A percentile compares a stretch with the other conserved stretches of the same genome.
These are phyloP conservation scores for Ephydatia muelleri DNA, from an alignment of 37 sponge, comb jelly and placozoan genomes.

Conservation along the genomic window DNA sequence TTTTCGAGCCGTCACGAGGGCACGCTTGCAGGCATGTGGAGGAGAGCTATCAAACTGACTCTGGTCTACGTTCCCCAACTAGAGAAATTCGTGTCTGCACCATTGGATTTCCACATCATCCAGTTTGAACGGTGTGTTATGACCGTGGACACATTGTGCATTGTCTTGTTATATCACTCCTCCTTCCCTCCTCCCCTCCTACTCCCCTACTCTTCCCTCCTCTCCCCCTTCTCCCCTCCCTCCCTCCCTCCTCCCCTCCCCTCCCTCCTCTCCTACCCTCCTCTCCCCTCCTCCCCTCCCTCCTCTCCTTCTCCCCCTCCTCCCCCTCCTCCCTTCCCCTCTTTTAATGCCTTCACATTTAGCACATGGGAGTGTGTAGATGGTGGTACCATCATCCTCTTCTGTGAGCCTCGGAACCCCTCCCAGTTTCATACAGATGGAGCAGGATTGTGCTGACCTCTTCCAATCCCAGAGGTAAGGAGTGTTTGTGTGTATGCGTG, in stretches of 20 bases:
- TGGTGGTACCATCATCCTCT: background rate
- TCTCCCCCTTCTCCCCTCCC: background rate
- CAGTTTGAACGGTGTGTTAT: background rate
- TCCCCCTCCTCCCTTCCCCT: constrained; percentile 1
- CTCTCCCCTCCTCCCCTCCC: background rate
- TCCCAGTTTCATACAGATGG: constrained; percentile 41
- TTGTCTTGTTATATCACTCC: no score
- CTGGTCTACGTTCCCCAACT: background rate
- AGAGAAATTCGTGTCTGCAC: background rate
- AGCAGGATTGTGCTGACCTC: constrained; percentile 15
- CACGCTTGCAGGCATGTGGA: background rate
- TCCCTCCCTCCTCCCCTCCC: background rate
- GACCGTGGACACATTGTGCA: background rate
- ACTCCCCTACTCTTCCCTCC: background rate
- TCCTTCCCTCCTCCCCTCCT: no score
- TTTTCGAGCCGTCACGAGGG: background rate
- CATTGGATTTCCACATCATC: background rate
- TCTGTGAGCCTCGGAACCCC: constrained; percentile 10
- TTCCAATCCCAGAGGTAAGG: constrained; percentile 28
- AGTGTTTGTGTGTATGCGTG: background rate
- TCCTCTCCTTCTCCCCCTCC: background rate
- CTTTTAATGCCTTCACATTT: background rate
- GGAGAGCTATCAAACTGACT: background rate
- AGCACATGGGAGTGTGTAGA: constrained; percentile 11
- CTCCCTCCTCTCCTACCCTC: background rate